A percentile compares a stretch with the other conserved stretches of the same genome.
Conservation (phyloP, 2,888 invertebrate species). For the Strigamia crassipes region DNA sequence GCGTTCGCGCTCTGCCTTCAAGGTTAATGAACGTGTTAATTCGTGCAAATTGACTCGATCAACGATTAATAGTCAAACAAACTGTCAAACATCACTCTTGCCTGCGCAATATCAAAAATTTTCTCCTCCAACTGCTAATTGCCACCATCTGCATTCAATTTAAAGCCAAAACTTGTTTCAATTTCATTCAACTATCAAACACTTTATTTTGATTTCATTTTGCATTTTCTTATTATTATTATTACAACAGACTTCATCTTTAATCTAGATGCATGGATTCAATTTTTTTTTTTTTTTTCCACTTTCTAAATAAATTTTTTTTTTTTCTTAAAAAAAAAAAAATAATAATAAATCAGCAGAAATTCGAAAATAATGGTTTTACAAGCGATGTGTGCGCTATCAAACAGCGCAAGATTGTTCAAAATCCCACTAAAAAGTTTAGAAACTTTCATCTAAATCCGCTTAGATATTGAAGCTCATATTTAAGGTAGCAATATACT, state of each 20-base stretch:
- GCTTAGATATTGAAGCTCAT: no score
- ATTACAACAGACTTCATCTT: not conserved
- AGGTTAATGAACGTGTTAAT: not conserved
- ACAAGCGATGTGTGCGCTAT: no score
- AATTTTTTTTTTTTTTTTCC: not conserved
- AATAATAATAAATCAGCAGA: not conserved
- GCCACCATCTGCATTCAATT: not conserved
- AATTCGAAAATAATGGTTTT: not conserved
- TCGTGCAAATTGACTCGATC: not conserved
- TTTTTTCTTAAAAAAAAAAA: no score
- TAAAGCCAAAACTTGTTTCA: not conserved
- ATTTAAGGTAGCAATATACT: no score
- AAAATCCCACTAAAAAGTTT: no score
- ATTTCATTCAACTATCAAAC: not conserved
- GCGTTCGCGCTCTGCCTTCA: not conserved
- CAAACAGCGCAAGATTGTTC: no score
- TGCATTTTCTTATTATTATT: no score
- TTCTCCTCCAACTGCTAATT: not conserved
- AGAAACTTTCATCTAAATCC: no score
- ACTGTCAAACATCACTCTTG: not conserved
- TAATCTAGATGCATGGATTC: not conserved
- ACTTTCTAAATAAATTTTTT: not conserved
- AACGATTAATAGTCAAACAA: not conserved
- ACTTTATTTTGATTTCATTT: not conserved
- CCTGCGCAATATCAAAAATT: not conserved